Conservation (phyloP, 2,113 vertebrate species). For the Oreochromis tanganicae region DNA sequence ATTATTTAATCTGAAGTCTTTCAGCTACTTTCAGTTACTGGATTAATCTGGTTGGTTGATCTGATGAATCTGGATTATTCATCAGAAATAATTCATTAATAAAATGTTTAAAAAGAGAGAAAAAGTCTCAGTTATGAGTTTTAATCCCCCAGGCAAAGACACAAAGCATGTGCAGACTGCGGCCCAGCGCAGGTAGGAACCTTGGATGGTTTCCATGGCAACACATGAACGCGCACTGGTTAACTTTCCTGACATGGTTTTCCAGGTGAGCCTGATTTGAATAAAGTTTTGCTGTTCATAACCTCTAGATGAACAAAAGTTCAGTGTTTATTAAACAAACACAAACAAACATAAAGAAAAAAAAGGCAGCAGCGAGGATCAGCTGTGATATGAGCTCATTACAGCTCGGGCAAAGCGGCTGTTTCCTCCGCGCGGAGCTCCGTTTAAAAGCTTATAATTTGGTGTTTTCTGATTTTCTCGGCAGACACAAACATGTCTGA, state of each 20-base stretch:
- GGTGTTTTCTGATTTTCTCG: not conserved
- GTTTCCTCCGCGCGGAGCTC: not conserved
- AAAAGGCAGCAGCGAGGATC: not conserved
- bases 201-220: not conserved
- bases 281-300: not conserved
- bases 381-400: not conserved
- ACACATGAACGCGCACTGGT: not conserved
- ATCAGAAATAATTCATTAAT: not conserved
- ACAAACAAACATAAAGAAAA: not conserved
- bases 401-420: not conserved
- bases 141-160: not conserved
- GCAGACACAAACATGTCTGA: not conserved
- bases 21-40: not conserved
- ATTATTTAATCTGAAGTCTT: not conserved
- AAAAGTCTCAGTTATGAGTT: not conserved
- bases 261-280: not conserved
- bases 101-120: not conserved
- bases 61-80: not conserved
- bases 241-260: not conserved
- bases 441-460: not conserved
- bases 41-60: not conserved
- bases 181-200: not conserved
- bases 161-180: not conserved
- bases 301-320: not conserved
- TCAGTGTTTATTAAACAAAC: not conserved